Percentiles rank a stretch among this genome's conserved stretches.
Evolutionary conservation across 2,113 vertebrate genomes (phyloP).

Genomic region (Gallinago jamesoni): DNA sequence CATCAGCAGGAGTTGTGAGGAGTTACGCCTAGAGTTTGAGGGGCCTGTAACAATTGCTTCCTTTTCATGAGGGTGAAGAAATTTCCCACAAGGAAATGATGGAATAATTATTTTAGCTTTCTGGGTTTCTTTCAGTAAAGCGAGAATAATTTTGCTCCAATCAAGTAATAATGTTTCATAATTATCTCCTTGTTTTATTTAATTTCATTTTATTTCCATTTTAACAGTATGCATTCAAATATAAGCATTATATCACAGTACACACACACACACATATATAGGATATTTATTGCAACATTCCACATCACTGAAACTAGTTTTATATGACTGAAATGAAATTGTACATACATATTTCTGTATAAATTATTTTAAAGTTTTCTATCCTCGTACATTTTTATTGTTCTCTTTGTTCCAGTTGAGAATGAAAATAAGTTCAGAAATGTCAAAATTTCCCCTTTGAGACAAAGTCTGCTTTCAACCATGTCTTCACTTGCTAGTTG

Average conservation of each 20-base stretch:
- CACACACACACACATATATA: neutral
- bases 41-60: neutral
- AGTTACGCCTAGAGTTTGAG: neutral
- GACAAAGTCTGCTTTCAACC: neutral
- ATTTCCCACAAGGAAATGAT: neutral
- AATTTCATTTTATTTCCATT: neutral
- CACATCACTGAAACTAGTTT: neutral
- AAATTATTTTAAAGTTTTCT: neutral
- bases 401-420: neutral
- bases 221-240: neutral
- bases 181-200: neutral
- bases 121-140: neutral
- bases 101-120: neutral
- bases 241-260: neutral
- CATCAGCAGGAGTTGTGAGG: too few relatives aligned
- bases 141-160: neutral
- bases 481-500: neutral
- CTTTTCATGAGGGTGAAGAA: neutral
- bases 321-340: neutral
- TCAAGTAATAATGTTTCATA: neutral
- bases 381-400: constrained; percentile 25
- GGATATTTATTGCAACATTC: neutral
- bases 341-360: neutral
- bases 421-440: constrained; percentile 19
- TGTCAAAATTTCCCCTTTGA: neutral